Base-by-base conservation (phyloP, 1,140 invertebrate species). In the Dolichoris vasculosae region DNA sequence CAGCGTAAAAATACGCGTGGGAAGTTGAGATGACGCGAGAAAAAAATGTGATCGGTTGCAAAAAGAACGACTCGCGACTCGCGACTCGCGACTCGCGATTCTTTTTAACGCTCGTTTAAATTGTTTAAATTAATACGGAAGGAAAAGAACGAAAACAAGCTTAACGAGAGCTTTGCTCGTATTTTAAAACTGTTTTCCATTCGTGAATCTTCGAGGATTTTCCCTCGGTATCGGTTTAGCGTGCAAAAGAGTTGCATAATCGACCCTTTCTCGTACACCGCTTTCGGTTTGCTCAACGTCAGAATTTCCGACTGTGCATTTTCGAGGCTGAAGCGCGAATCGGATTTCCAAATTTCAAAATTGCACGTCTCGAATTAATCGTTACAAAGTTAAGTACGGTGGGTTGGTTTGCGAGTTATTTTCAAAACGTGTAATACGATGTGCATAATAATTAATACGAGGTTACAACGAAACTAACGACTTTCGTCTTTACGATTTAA, bases 21-120 rank as follows among this genome's bases (percentile, higher is more conserved):
- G 17, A 69, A 38, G 38, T 26, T 17, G 69, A 0, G 6, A 9
- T 7, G 20, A 43, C 4, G 63, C n/a, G 48, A 0, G 76, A 32
- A 79, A 79, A 79, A 63, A 64, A 35, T 23, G 77, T 55, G 43
- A 79, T 79, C 77, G 77, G 17, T 51, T 80, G 78, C 46, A 80
- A 80, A 55, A 40, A 23, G 30, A 64, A 17, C 23, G 4, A 15
- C 59, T 63, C 6, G 30, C 48, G 48, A 51, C 48, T 51, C 48
- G 48, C 17, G 17, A 9, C 59, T 63, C 26, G 4, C 59, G 11
- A 40, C 2, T 4, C 67, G 1, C 64, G 30, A 4, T 3, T 8
- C 9, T 17, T 73, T 17, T 73, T 73, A n/a, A n/a, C n/a, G n/a
- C n/a, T n/a, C n/a, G n/a, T 73, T 26, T 7, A 9, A 26, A 3